A percentile compares a stretch with the other conserved stretches of the same genome.
These are phyloP conservation scores for Atrina japonica DNA, from an alignment of 2,888 invertebrate species.

Conservation along the genomic window DNA sequence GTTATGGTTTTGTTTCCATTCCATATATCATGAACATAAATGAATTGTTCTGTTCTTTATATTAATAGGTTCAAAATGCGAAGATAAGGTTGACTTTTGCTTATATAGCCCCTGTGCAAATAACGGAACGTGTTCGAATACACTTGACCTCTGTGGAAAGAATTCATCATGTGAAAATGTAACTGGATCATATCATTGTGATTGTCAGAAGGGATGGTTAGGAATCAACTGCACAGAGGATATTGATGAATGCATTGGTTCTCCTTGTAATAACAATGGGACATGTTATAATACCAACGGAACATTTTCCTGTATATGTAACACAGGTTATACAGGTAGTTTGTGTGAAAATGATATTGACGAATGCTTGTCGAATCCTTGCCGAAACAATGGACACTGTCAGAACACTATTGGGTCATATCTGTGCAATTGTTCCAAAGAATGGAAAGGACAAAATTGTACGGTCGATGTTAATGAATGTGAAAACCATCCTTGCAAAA, in stretches of 20 bases:
- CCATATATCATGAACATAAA: too few species aligned
- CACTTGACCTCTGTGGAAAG: constrained; percentile 32
- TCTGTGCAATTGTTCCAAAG: constrained; percentile 56
- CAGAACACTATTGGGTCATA: constrained; percentile 54
- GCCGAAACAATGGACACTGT: constrained; percentile 57
- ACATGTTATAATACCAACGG: constrained; percentile 17
- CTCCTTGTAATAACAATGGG: constrained; percentile 29
- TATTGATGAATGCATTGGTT: constrained; percentile 36
- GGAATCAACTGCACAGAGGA: constrained; percentile 67
- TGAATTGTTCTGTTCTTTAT: too few species aligned
- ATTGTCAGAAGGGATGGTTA: too few species aligned
- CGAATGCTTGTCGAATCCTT: constrained; percentile 41
- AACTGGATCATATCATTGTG: too few species aligned
- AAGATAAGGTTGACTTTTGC: constrained; percentile 40
- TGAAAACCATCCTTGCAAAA: constrained; percentile 20
- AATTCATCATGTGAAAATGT: constrained; percentile 18
- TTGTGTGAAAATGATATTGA: constrained; percentile 48
- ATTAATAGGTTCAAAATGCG: constrained; percentile 41
- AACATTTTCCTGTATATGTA: constrained; percentile 5
- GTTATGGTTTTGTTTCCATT: too few species aligned
- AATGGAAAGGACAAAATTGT: constrained; percentile 57
- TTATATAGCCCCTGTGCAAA: constrained; percentile 26
- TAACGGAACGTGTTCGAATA: constrained; percentile 70
- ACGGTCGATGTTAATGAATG: constrained; percentile 48
- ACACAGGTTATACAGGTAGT: constrained; percentile 5